Evolutionary conservation across 2,888 invertebrate species (phyloP), one percentile per base, ranked within the genome.

Genomic region (Steinernema hermaphroditum): DNA sequence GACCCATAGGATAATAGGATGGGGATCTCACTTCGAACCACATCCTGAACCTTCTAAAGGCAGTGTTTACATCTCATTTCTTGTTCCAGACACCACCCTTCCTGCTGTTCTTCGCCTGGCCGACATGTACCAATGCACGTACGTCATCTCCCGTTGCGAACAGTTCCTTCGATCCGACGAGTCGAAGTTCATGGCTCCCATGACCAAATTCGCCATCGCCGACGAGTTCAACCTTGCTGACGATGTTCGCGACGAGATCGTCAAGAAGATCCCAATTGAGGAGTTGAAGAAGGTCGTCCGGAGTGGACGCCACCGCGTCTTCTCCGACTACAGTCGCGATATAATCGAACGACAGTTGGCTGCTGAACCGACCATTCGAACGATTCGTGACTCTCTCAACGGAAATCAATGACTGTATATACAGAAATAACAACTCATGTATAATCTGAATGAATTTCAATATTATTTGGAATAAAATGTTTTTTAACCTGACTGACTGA

Each of bases 101-200:
- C 62, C 62, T n/a, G 62, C 62, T 6, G 62, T 62, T 9, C 9
- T 62, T 12, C 29, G 62, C 1, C 62, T 62, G 16, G 62, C 62
- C 32, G 62, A 62, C 62, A 62, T 62, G 62, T 62, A 62, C 62
- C 62, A 62, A 14, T 62, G 62, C 62, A 62, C 62, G 27, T 62
- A 62, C 34, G 62, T 62, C 16, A 62, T 62, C 32, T 29, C 32
- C 32, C 62, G 62, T 32, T 62, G 62, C 32, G 62, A 62, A 32
- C 62, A 62, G 27, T 62, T 62, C 34, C 32, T 62, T 4, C 62
- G 62, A 29, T 62, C 62, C 2, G 62, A 62, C 34, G 62, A 62
- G 62, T 62, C 62, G 1, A 62, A 62, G 27, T 32, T 16, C 62
- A 62, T 62, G 62, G 32, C 62, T 9, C 62, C 62, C 1, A 62